Base-by-base conservation (phyloP, 2,797 vertebrate species). In the Hemibagrus guttatus region DNA sequence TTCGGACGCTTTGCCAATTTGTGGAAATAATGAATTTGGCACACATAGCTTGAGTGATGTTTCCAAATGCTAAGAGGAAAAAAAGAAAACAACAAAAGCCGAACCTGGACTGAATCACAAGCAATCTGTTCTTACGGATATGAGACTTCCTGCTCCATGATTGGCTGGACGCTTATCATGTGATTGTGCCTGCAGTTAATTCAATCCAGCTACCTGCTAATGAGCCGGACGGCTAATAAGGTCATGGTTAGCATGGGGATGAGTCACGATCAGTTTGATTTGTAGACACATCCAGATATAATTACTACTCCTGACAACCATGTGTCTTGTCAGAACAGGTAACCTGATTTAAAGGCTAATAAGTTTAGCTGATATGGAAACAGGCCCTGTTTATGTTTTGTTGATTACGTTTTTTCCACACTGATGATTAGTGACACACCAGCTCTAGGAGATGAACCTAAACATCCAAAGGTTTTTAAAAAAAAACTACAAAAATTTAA, bases 301-400 rank as follows among this genome's bases (percentile, higher is more conserved):
- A 93, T 93, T 89, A 93, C 91, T 8, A 5, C 12, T 28, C 91
- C 92, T 86, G 90, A 90, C 88, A 90, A 91, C 89, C 91, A 93
- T 92, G 87, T 87, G 91, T 93, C 92, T 92, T 91, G 91, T 90
- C 28, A 61, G 89, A 89, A 92, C 90, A 88, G 80, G 72, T 95
- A 95, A 95, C 90, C 91, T 84, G 91, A 94, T 95, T 95, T 83
- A 91, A 46, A 71, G 46, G 86, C 35, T 95, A 95, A 95, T 93
- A 91, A 90, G 90, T 94, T 95, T 95, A 95, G 91, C 91, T 19
- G 85, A 56, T 92, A 93, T 91, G 87, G 90, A 93, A 95, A 95
- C 94, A 94, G 93, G 91, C 91, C 84, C 74, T 59, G 87, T 91
- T 89, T 89, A 61, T 31, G 89, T 85, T 89, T 93, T 85, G 88